Conservation (phyloP, 2,888 invertebrate genomes). For the Pterostichus madidus region DNA sequence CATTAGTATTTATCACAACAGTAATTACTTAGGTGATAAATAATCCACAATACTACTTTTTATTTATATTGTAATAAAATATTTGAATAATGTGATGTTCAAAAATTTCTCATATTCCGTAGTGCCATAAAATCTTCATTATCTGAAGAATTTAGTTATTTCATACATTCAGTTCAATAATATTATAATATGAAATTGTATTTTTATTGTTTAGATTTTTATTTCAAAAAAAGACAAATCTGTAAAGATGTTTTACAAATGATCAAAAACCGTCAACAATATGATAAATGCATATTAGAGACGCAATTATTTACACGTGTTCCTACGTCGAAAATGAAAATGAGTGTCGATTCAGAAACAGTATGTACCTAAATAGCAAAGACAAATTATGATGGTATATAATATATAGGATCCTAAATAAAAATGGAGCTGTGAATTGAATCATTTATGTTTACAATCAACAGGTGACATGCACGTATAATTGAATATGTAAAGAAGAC, state of each 20-base stretch:
- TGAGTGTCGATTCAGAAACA: conserved; percentile 26
- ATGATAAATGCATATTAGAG: conserved; percentile 39
- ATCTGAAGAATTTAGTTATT: conserved; percentile 21
- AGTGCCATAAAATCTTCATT: conserved; percentile 23
- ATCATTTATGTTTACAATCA: conserved; percentile 56
- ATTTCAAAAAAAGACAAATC: conserved; percentile 55
- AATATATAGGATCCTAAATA: conserved; percentile 50
- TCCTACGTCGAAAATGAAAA: conserved; percentile 21
- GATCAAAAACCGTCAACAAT: conserved; percentile 51
- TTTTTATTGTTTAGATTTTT: conserved; percentile 48
- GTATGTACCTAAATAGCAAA: conserved; percentile 30
- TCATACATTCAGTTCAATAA: conserved; percentile 36
- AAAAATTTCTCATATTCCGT: conserved; percentile 23
- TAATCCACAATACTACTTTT: conserved; percentile 37
- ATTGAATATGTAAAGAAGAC: conserved; percentile 52
- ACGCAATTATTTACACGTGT: conserved; percentile 59
- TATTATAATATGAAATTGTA: conserved; percentile 43
- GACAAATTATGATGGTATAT: conserved; percentile 34
- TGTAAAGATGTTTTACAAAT: conserved; percentile 46
- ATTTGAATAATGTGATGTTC: conserved; percentile 35
- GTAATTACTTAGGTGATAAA: conserved; percentile 49
- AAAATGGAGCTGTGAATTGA: conserved; percentile 54
- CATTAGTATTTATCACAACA: conserved; percentile 51
- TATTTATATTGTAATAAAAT: conserved; percentile 52
- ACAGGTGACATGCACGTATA: conserved; percentile 56